phyloP scores from a whole-genome alignment of 1,140 invertebrate species.

The Drosophila ananassae region DNA sequence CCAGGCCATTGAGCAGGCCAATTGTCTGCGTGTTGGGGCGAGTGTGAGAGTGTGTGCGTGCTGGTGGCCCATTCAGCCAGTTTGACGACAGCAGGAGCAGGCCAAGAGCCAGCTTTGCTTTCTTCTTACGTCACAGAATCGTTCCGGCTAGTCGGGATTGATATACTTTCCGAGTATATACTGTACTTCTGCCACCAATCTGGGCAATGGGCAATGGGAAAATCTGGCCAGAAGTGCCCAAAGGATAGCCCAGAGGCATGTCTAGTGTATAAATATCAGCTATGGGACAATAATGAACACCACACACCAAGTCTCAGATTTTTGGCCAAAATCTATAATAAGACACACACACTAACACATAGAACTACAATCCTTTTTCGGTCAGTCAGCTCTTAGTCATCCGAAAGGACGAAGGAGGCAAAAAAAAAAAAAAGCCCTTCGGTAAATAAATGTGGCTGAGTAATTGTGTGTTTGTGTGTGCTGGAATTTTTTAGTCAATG shows the following conservation, averaged over 20 bases:
- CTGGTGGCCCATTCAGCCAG: constrained; percentile 73
- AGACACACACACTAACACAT: constrained; percentile 31
- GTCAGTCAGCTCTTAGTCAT: constrained; percentile 74
- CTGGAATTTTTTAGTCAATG: constrained; percentile 76
- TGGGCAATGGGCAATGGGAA: constrained; percentile 11
- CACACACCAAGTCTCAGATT: constrained; percentile 16
- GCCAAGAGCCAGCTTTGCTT: constrained; percentile 48
- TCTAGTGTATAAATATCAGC: constrained; percentile 42
- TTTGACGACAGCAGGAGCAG: constrained; percentile 78
- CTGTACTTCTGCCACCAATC: not conserved
- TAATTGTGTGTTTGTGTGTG: constrained; percentile 56
- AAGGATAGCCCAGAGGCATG: constrained; percentile 31
- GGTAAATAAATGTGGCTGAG: constrained; percentile 66
- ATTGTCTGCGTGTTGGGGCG: constrained; percentile 55
- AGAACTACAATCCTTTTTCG: constrained; percentile 24
- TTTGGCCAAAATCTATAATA: constrained; percentile 54
- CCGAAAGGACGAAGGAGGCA: constrained; percentile 14
- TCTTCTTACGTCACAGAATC: constrained; percentile 66
- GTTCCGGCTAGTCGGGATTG: constrained; percentile 13
- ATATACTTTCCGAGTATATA: constrained; percentile 24
- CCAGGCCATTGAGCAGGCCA: constrained; percentile 73
- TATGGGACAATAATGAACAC: constrained; percentile 31
- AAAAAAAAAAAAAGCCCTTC: constrained; percentile 32
- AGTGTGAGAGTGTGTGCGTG: constrained; percentile 37
- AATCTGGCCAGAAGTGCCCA: constrained; percentile 34